Conservation (phyloP, 30 jellyfish, hydroid and myxozoan genomes). For the Mastigias papua region DNA sequence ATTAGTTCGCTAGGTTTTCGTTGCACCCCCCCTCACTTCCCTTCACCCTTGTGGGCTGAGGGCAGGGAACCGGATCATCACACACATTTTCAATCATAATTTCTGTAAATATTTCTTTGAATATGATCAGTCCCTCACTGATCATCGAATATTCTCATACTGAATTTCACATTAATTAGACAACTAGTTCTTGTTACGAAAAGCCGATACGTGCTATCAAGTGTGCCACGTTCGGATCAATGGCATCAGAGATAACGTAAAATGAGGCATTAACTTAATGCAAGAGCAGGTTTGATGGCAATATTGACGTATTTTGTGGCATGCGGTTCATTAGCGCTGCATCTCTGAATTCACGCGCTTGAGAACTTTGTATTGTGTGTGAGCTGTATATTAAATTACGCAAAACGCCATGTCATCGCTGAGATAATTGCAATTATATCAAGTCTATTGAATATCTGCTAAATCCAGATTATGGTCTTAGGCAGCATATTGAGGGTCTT, state of each 20-base stretch:
- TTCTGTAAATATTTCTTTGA: too few species aligned
- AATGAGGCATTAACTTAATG: neutral
- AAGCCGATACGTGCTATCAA: too few species aligned
- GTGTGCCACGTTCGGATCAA: neutral
- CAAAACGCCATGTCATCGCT: neutral
- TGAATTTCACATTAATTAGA: too few species aligned
- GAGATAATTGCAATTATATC: slow-evolving; percentile 13
- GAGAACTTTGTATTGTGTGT: neutral
- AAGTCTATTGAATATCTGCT: neutral
- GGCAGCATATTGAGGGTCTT: neutral
- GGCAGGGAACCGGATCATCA: too few species aligned
- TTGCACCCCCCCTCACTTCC: too few species aligned
- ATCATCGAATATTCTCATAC: too few species aligned
- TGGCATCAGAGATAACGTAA: neutral
- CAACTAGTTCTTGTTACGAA: too few species aligned
- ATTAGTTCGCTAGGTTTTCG: too few species aligned
- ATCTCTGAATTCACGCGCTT: neutral
- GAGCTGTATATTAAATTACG: neutral
- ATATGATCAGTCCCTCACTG: too few species aligned
- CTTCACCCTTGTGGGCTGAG: too few species aligned
- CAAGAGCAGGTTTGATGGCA: neutral
- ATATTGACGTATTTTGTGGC: slow-evolving; percentile 2
- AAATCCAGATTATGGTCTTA: slow-evolving; percentile 13
- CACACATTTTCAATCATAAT: too few species aligned
- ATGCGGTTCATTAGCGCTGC: slow-evolving; percentile 11